Conservation (phyloP, 2,113 vertebrate species). For the Alouatta palliata region DNA sequence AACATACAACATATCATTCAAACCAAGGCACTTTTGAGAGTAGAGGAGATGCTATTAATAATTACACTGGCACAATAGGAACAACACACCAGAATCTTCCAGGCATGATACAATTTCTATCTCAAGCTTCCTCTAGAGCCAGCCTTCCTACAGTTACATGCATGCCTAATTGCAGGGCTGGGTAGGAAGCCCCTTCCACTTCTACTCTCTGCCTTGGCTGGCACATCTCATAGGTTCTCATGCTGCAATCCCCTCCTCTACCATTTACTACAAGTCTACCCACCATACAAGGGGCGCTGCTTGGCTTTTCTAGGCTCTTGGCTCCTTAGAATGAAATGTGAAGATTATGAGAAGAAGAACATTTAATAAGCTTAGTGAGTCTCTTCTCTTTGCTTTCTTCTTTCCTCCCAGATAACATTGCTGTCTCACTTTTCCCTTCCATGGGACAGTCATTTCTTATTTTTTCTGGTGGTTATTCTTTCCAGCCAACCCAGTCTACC, state of each 20-base stretch:
- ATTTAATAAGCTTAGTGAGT: not conserved
- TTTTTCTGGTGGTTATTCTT: not conserved
- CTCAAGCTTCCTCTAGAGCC: not conserved
- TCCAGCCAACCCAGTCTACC: not conserved
- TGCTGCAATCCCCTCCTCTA: not conserved
- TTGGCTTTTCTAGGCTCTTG: not conserved
- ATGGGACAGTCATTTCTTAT: not conserved
- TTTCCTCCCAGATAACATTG: not conserved
- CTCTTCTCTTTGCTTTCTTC: not conserved
- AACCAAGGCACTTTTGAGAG: not conserved
- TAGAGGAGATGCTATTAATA: not conserved
- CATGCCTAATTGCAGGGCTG: not conserved
- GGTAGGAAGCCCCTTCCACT: not conserved
- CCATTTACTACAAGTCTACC: not conserved
- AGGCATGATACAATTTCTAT: not conserved
- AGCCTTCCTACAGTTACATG: not conserved
- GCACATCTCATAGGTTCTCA: not conserved
- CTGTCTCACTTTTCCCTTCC: not conserved
- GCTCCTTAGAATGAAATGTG: not conserved
- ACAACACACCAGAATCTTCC: not conserved
- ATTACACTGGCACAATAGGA: not conserved
- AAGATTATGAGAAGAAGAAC: not conserved
- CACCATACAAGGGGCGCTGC: not conserved
- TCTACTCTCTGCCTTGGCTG: not conserved
- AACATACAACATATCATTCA: not conserved